phyloP scores from a whole-genome alignment of 2,113 vertebrate species.

The Ophthalmolycus amberensis region DNA sequence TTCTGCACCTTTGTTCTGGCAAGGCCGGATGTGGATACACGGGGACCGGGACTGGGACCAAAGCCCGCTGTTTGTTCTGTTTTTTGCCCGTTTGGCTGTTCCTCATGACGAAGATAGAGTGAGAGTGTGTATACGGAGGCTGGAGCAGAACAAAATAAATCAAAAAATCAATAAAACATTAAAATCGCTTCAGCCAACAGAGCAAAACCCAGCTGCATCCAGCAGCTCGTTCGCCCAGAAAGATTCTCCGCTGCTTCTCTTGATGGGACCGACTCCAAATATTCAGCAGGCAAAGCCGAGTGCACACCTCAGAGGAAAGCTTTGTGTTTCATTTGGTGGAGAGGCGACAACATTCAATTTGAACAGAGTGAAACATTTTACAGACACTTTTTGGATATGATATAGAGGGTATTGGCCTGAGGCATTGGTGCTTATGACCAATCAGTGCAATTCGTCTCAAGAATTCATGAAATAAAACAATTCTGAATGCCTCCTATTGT shows the following conservation, averaged over 20 bases:
- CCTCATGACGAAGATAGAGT: slow-evolving; percentile 70
- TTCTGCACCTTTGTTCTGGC: slow-evolving; percentile 38
- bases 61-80: slow-evolving; percentile 5
- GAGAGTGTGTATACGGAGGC: slow-evolving; percentile 70
- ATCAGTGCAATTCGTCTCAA: slow-evolving; percentile 53
- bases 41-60: slow-evolving; percentile 29
- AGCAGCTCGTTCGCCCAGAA: slow-evolving; percentile 62
- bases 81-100: slow-evolving; percentile 62
- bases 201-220: slow-evolving; percentile 73
- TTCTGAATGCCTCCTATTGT: slow-evolving; percentile 46
- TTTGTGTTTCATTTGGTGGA: slow-evolving; percentile 34
- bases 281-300: slow-evolving; percentile 54
- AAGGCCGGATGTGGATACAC: slow-evolving; percentile 39
- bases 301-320: slow-evolving; percentile 56
- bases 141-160: slow-evolving; percentile 74
- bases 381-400: slow-evolving; percentile 40
- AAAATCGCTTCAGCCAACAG: slow-evolving; percentile 80
- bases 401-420: slow-evolving; percentile 52
- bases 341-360: slow-evolving; percentile 40
- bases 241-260: slow-evolving; percentile 57
- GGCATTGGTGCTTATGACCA: slow-evolving; percentile 60
- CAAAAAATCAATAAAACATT: slow-evolving; percentile 83
- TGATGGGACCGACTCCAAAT: slow-evolving; percentile 62
- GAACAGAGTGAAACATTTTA: slow-evolving; percentile 43
- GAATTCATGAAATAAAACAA: slow-evolving; percentile 73